Evolutionary conservation across 2,797 vertebrate species (phyloP).

Genomic region (Siniperca undulata): DNA sequence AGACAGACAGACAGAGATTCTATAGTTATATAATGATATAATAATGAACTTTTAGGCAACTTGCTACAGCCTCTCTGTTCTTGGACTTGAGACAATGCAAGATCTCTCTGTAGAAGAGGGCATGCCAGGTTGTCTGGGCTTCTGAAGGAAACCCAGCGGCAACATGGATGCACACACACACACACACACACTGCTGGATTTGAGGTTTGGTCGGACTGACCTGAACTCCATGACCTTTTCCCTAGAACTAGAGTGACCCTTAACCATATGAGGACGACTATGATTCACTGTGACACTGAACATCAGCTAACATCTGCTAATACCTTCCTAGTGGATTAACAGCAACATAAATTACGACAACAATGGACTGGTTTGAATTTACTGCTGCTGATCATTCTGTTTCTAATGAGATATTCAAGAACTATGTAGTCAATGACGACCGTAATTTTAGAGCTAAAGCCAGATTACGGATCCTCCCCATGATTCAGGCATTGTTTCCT

Average conservation of each 20-base stretch:
- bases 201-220: slow-evolving; percentile 25
- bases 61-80: not conserved
- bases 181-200: slow-evolving; percentile 4
- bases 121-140: not conserved
- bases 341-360: not conserved
- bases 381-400: slow-evolving; percentile 20
- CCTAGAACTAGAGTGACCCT: slow-evolving; percentile 10
- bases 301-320: slow-evolving; percentile 10
- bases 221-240: slow-evolving; percentile 35
- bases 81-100: not conserved
- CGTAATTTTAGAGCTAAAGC: slow-evolving; percentile 11
- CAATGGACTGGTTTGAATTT: slow-evolving; percentile 4
- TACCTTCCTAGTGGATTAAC: slow-evolving; percentile 28
- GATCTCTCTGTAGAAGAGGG: not conserved
- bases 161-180: not conserved
- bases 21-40: too few relatives aligned
- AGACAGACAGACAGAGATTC: too few relatives aligned
- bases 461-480: slow-evolving; percentile 21
- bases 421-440: not conserved
- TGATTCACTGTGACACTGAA: slow-evolving; percentile 23
- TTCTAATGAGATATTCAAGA: slow-evolving; percentile 31
- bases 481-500: slow-evolving; percentile 21
- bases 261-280: slow-evolving; percentile 2
- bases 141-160: slow-evolving; percentile 14
- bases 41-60: not conserved